Evolutionary conservation across 2,888 invertebrate genomes (phyloP).

Genomic region (Cepaea hortensis): DNA sequence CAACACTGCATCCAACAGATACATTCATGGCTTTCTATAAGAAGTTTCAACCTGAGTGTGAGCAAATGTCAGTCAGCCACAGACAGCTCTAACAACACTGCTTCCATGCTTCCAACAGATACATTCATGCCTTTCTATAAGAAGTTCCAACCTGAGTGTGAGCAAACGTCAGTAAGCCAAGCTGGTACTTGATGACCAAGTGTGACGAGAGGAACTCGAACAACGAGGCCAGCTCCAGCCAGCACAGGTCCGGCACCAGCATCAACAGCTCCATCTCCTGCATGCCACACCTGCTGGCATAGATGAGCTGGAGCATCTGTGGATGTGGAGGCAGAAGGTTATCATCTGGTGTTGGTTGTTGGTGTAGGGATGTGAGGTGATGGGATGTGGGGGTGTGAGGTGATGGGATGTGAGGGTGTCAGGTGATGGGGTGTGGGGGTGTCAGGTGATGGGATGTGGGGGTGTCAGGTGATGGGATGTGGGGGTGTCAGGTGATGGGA

Average conservation of each 20-base stretch:
- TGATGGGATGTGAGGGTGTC: too few relatives aligned
- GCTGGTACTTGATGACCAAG: slow-evolving; percentile 68
- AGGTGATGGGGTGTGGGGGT: too few relatives aligned
- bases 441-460: too few relatives aligned
- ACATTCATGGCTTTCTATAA: too few relatives aligned
- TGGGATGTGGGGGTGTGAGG: too few relatives aligned
- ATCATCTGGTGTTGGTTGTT: too few relatives aligned
- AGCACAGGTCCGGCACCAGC: slow-evolving; percentile 67
- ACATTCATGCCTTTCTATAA: background rate
- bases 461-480: too few relatives aligned
- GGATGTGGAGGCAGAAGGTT: background rate
- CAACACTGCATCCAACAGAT: too few relatives aligned
- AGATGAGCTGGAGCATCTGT: slow-evolving; percentile 70
- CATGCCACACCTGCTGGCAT: slow-evolving; percentile 71
- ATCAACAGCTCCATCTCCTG: slow-evolving; percentile 71
- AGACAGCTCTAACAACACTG: background rate
- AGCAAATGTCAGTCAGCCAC: background rate
- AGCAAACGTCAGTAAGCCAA: slow-evolving; percentile 71
- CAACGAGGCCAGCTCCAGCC: slow-evolving; percentile 68
- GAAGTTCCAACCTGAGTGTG: slow-evolving; percentile 69
- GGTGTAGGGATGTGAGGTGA: too few relatives aligned
- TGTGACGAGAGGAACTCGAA: slow-evolving; percentile 64
- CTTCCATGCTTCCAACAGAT: background rate
- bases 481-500: too few relatives aligned
- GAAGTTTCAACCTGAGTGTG: too few relatives aligned